Conservation (phyloP, 2,113 vertebrate species). For the Cryptoleucopteryx plumbea region DNA sequence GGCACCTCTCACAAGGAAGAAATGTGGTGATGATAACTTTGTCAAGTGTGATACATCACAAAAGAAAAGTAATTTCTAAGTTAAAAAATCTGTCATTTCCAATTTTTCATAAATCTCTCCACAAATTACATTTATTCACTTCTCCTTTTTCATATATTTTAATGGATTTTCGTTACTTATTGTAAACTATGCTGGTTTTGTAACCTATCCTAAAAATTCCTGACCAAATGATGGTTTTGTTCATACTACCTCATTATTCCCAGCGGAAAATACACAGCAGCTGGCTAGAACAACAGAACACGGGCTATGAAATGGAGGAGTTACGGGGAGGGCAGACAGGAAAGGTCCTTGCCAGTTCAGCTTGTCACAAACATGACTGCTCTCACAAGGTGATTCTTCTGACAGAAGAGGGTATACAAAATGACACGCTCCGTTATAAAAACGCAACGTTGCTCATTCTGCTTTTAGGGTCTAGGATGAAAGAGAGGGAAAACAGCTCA, state of each 20-base stretch:
- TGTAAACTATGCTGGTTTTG: background rate
- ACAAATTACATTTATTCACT: rapidly evolving
- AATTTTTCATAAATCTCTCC: background rate
- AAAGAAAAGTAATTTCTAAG: background rate
- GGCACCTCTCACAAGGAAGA: background rate
- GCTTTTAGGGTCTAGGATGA: background rate
- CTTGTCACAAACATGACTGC: background rate
- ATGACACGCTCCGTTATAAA: rapidly evolving
- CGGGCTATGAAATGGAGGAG: background rate
- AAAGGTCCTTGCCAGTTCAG: background rate
- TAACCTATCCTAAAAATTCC: background rate
- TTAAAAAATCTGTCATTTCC: background rate
- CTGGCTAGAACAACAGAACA: background rate
- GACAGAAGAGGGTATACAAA: background rate
- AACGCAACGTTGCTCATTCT: background rate
- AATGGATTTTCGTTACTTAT: background rate
- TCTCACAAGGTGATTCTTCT: background rate
- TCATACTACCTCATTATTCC: background rate
- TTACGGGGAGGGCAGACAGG: background rate
- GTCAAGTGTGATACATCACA: background rate
- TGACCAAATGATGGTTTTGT: background rate
- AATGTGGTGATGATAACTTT: background rate
- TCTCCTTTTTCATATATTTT: background rate
- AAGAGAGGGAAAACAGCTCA: background rate
- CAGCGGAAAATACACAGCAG: background rate